phyloP scores from a whole-genome alignment of 1,140 invertebrate species.

The Drosophila parabipectinata region DNA sequence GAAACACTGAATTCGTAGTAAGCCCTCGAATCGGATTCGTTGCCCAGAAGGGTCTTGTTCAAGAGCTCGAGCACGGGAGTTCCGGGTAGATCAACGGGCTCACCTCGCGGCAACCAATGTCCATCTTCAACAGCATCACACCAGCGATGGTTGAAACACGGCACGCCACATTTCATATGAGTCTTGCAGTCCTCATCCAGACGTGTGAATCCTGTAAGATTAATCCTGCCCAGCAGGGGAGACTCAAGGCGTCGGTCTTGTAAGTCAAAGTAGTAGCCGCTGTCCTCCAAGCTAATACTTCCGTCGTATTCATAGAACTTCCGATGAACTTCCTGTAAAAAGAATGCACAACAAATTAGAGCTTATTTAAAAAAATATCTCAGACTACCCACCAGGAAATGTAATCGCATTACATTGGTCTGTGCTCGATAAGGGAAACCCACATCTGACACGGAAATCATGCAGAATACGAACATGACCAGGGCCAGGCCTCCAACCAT shows the following conservation, averaged over 20 bases:
- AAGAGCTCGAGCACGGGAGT: constrained; percentile 39
- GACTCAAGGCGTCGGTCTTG: constrained; percentile 89
- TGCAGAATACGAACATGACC: constrained; percentile 85
- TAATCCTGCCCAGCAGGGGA: constrained; percentile 84
- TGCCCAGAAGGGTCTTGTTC: constrained; percentile 34
- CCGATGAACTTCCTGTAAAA: constrained; percentile 86
- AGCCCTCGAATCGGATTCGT: constrained; percentile 7
- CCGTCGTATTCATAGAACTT: constrained; percentile 86
- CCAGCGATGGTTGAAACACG: constrained; percentile 87
- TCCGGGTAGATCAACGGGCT: constrained; percentile 49
- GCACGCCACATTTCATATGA: constrained; percentile 89
- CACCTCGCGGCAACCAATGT: constrained; percentile 58
- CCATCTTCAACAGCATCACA: constrained; percentile 44
- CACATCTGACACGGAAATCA: constrained; percentile 87
- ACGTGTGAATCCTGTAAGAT: constrained; percentile 85
- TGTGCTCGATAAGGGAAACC: constrained; percentile 91
- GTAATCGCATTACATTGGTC: constrained; percentile 88
- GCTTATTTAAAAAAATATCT: not conserved
- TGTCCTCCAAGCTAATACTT: constrained; percentile 85
- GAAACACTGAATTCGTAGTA: constrained; percentile 53
- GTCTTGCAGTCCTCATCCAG: constrained; percentile 86
- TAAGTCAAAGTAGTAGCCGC: constrained; percentile 89
- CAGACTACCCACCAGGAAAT: constrained; percentile 86
- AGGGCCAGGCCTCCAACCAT: constrained; percentile 77
- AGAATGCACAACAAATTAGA: too few species aligned